Percentiles rank a stretch among this genome's conserved stretches.
Conservation (phyloP, 2,888 invertebrate genomes). For the Emmelina monodactyla region DNA sequence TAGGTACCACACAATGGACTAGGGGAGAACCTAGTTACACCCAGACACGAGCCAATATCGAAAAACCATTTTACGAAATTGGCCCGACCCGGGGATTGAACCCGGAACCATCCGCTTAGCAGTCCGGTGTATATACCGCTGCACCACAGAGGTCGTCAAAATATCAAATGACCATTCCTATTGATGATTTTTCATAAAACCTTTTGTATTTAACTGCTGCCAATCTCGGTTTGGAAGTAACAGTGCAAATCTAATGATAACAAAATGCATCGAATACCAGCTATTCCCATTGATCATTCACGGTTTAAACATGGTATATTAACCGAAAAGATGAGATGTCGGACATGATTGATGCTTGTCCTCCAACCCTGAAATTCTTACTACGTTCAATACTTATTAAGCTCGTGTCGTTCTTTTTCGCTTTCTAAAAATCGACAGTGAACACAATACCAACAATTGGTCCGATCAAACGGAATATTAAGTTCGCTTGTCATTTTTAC, state of each 20-base stretch:
- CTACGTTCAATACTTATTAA: conserved; percentile 31
- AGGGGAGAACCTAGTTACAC: too few relatives aligned
- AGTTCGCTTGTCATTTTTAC: conserved; percentile 64
- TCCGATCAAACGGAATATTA: conserved; percentile 65
- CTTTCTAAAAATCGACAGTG: conserved; percentile 53
- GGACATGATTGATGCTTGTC: conserved; percentile 52
- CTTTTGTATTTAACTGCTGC: conserved; percentile 23
- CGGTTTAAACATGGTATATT: conserved; percentile 38
- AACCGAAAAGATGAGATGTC: conserved; percentile 38
- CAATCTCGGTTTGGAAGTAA: conserved; percentile 14
- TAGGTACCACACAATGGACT: too few relatives aligned
- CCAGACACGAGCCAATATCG: too few relatives aligned
- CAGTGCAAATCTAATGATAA: neutral
- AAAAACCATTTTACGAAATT: too few relatives aligned
- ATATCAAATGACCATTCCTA: too few relatives aligned
- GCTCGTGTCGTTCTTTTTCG: conserved; percentile 29
- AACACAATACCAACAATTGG: conserved; percentile 63
- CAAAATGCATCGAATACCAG: neutral
- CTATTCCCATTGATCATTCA: conserved; percentile 39
- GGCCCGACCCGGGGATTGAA: too few relatives aligned
- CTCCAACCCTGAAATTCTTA: conserved; percentile 34
- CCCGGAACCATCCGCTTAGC: too few relatives aligned
- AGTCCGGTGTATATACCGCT: too few relatives aligned
- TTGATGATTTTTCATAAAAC: too few relatives aligned
- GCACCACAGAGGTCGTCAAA: too few relatives aligned